Conservation (phyloP, 2,113 vertebrate genomes). For the Aspiorhynchus laticeps region DNA sequence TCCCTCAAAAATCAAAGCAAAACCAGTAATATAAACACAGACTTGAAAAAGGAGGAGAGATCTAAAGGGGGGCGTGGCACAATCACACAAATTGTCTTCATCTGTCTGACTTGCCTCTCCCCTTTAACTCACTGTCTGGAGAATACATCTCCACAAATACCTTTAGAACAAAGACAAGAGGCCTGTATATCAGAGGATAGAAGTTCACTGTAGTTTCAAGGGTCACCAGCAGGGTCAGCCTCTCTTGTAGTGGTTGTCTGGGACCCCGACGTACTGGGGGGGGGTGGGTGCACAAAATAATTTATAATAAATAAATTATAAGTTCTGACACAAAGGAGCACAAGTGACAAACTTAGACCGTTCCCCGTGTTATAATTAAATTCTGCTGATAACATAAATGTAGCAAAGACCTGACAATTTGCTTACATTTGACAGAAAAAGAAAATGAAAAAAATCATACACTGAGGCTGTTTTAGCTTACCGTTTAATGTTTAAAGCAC, state of each 20-base stretch:
- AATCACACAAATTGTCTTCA: constrained; percentile 58
- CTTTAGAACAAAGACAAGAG: constrained; percentile 42
- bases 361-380: too few relatives aligned
- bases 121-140: constrained; percentile 50
- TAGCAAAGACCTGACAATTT: not conserved
- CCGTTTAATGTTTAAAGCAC: not conserved
- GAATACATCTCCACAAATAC: constrained; percentile 55
- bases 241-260: not conserved
- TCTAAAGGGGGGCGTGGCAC: constrained; percentile 40
- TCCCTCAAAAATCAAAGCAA: constrained; percentile 56
- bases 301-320: not conserved
- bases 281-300: not conserved
- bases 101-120: constrained; percentile 57
- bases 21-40: constrained; percentile 60
- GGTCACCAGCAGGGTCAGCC: not conserved
- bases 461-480: not conserved
- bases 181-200: constrained; percentile 17
- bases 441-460: not conserved
- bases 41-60: constrained; percentile 37
- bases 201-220: constrained; percentile 33
- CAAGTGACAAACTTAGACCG: not conserved
- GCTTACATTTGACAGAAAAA: not conserved
- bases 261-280: not conserved
- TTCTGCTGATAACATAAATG: not conserved
- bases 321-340: not conserved